A percentile compares a stretch with the other conserved stretches of the same genome.
Evolutionary conservation across 2,113 vertebrate species (phyloP).

Genomic region (Bucco capensis): DNA sequence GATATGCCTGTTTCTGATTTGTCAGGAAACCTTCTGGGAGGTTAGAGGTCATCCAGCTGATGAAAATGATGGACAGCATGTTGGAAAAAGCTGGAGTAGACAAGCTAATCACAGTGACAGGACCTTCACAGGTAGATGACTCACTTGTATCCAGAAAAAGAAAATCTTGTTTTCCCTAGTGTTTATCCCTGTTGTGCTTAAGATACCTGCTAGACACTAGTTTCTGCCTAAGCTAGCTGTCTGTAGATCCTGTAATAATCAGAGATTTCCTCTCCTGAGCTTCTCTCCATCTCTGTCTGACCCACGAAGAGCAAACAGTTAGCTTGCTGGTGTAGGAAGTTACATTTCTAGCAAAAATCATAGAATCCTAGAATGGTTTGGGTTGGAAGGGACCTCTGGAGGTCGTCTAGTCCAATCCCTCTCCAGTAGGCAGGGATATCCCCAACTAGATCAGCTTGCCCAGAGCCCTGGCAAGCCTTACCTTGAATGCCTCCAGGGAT

Average conservation of each 20-base stretch:
- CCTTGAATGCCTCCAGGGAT: too few relatives aligned
- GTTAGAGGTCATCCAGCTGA: slow-evolving; percentile 81
- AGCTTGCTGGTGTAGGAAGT: background rate
- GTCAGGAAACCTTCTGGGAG: slow-evolving; percentile 84
- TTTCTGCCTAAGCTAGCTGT: background rate
- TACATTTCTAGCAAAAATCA: background rate
- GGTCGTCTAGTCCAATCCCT: too few relatives aligned
- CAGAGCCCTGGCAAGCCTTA: too few relatives aligned
- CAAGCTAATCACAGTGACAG: slow-evolving; percentile 67
- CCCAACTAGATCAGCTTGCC: too few relatives aligned
- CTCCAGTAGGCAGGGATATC: too few relatives aligned
- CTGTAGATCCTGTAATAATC: background rate
- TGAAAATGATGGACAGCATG: slow-evolving; percentile 86
- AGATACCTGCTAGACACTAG: background rate
- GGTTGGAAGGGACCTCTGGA: too few relatives aligned
- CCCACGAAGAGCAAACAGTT: background rate
- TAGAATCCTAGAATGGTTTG: too few relatives aligned
- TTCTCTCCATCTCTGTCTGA: background rate
- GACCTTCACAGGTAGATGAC: slow-evolving; percentile 78
- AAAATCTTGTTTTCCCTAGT: background rate
- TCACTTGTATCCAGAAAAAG: background rate
- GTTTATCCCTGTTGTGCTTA: background rate
- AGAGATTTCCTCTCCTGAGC: background rate
- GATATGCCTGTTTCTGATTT: background rate
- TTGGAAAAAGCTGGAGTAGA: slow-evolving; percentile 81